phyloP scores from a whole-genome alignment of 2,888 invertebrate species.

The Hydraecia micacea region DNA sequence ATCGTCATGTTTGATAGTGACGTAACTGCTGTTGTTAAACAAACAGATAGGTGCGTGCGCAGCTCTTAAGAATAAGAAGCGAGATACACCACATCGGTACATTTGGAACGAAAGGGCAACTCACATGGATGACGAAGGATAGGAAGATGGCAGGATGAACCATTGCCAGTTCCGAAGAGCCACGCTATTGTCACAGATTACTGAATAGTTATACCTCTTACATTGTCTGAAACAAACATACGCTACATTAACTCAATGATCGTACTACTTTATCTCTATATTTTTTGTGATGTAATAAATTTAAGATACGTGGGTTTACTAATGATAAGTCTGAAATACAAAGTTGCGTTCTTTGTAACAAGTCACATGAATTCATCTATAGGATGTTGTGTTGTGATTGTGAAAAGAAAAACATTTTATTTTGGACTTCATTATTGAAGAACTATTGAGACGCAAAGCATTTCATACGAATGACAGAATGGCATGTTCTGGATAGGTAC shows the following conservation, averaged over 20 bases:
- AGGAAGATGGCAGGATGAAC: constrained; percentile 56
- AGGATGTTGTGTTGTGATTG: no score
- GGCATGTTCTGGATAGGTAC: not conserved
- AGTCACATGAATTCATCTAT: not conserved
- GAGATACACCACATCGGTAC: not conserved
- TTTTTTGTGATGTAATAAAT: constrained; percentile 8
- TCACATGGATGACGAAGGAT: constrained; percentile 64
- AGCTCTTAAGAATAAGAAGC: not conserved
- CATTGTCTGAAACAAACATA: constrained; percentile 70
- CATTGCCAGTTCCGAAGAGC: constrained; percentile 64
- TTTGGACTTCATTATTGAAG: not conserved
- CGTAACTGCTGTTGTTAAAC: constrained; percentile 37
- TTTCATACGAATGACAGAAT: not conserved
- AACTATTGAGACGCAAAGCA: not conserved
- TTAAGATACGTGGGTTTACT: constrained; percentile 3
- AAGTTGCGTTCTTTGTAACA: constrained; percentile 8
- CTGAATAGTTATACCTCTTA: constrained; percentile 56
- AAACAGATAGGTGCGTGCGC: constrained; percentile 11
- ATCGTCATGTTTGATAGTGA: constrained; percentile 30
- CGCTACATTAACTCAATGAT: constrained; percentile 19
- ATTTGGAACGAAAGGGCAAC: constrained; percentile 46
- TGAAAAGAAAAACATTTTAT: not conserved
- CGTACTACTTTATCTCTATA: not conserved
- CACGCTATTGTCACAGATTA: constrained; percentile 47
- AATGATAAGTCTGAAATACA: not conserved